These are phyloP conservation scores for Helicoverpa armigera DNA, from an alignment of 1,140 invertebrate species.

Conservation along the genomic window DNA sequence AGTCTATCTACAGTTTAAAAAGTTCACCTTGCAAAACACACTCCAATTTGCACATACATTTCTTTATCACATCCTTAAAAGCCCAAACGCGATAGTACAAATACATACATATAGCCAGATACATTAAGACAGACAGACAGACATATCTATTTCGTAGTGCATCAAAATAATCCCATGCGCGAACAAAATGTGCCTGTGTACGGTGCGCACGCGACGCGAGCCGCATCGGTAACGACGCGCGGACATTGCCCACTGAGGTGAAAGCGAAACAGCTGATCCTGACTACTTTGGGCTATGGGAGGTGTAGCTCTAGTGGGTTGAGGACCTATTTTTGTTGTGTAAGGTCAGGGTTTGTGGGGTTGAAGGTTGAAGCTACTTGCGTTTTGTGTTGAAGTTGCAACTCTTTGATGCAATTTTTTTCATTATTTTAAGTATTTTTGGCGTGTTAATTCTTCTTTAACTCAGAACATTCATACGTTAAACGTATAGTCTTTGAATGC, in stretches of 20 bases:
- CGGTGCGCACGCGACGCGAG: constrained; percentile 50
- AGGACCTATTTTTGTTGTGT: neutral
- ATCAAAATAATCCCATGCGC: constrained; percentile 24
- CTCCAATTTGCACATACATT: too few relatives aligned
- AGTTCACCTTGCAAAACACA: too few relatives aligned
- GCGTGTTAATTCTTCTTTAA: too few relatives aligned
- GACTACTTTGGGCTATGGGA: constrained; percentile 16
- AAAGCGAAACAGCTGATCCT: constrained; percentile 67
- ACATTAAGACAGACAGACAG: too few relatives aligned
- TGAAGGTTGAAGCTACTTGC: too few relatives aligned
- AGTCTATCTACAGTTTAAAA: neutral
- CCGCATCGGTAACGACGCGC: constrained; percentile 49
- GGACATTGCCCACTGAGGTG: constrained; percentile 65
- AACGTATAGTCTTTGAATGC: too few relatives aligned
- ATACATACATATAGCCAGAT: too few relatives aligned
- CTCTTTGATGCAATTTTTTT: too few relatives aligned
- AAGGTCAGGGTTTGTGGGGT: neutral
- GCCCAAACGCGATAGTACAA: too few relatives aligned
- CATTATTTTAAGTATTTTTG: too few relatives aligned
- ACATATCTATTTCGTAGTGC: neutral
- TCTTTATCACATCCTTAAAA: too few relatives aligned
- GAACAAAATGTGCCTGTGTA: neutral
- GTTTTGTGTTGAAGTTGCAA: neutral
- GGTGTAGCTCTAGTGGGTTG: neutral
- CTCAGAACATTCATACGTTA: too few relatives aligned